Base-by-base conservation (phyloP, 2,113 vertebrate species). In the Protomyctophum bolini region DNA sequence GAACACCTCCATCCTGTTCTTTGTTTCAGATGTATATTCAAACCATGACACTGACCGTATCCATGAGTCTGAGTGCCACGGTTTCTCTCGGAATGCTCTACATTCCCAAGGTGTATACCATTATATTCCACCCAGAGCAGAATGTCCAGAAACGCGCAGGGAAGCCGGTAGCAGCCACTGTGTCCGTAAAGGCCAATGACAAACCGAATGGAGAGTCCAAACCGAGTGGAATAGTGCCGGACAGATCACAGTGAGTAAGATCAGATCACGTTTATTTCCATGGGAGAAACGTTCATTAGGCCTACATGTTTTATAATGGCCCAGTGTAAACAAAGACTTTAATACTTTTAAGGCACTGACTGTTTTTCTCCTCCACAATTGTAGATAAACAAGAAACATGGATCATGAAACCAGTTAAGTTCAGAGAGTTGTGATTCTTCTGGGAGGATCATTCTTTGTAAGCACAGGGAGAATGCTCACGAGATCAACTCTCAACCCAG, bases 31-130 rank as follows among this genome's bases (percentile, higher is more conserved):
- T 97, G 91, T 97, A 95, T 80, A 97, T 97, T 87, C 96, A 97
- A 87, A 97, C 96, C 5, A 95, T 94, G 62, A 97, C 96, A 0
- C 88, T 97, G 87, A 97, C 96, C 0, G 93, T 97, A 63, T 97
- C 96, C 70, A 93, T 97, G 94, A 97, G 95, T 67, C 88, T 97
- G 76, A 97, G 96, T 3, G 96, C 96, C 0, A 95, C 94, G 0
- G 96, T 97, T 51, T 96, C 95, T 29, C 91, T 97, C 3, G 95
- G 96, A 56, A 96, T 97, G 95, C 94, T 97, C 60, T 97, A 97
- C 51, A 88, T 95, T 47, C 96, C 96, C 83, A 97, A 97, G 74
- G 93, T 95, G 66, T 96, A 97, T 8, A 76, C 95, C 87, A 96
- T 97, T 90, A 65, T 96, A 83, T 93, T 95, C 89, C 95, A 95